Evolutionary conservation across 2,888 invertebrate species (phyloP).

Genomic region (Teleogryllus oceanicus): DNA sequence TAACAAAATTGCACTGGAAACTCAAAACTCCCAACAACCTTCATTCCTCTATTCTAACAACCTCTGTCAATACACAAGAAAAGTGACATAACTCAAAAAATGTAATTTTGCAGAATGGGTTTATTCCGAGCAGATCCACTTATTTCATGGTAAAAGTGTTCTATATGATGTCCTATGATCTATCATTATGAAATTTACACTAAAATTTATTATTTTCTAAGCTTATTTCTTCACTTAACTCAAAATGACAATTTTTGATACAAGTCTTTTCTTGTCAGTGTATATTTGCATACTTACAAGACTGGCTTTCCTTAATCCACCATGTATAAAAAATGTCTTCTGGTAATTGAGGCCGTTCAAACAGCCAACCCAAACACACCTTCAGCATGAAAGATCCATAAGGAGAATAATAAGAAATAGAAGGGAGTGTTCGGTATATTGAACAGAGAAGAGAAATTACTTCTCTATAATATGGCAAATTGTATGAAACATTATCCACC

Average conservation of each 20-base stretch:
- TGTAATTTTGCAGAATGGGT: too few relatives aligned
- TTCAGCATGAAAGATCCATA: conserved; percentile 60
- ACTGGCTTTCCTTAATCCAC: conserved; percentile 37
- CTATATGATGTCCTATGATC: too few relatives aligned
- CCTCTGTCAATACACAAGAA: too few relatives aligned
- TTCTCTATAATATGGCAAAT: conserved; percentile 62
- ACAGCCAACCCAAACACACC: conserved; percentile 74
- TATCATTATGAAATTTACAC: too few relatives aligned
- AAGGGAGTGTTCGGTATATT: conserved; percentile 58
- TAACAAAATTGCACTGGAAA: too few relatives aligned
- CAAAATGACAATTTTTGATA: neutral
- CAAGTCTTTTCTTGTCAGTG: neutral
- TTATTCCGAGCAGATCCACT: too few relatives aligned
- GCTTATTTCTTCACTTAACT: too few relatives aligned
- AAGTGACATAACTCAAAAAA: too few relatives aligned
- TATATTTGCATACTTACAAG: neutral
- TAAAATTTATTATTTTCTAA: too few relatives aligned
- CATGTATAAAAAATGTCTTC: conserved; percentile 56
- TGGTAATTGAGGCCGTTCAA: conserved; percentile 70
- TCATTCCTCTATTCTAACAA: too few relatives aligned
- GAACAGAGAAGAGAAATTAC: conserved; percentile 61
- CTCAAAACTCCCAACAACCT: too few relatives aligned
- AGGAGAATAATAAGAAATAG: conserved; percentile 50
- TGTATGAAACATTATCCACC: conserved; percentile 69
- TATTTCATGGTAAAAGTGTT: too few relatives aligned